Evolutionary conservation across 2,113 vertebrate species (phyloP).

Genomic region (Oncorhynchus mykiss): DNA sequence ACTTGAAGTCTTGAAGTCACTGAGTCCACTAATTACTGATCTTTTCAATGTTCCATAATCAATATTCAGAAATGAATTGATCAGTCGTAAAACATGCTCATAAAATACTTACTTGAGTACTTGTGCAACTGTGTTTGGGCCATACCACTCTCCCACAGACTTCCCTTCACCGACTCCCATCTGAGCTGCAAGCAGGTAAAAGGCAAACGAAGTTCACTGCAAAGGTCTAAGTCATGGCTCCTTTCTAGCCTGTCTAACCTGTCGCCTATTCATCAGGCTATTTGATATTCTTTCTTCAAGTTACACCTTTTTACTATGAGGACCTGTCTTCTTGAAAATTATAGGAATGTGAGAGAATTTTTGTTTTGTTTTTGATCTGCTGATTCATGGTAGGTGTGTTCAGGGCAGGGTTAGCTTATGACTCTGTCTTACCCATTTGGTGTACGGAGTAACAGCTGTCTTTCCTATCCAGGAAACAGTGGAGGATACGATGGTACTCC

Average conservation of each 20-base stretch:
- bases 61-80: too few species aligned
- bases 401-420: neutral
- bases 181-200: slow-evolving; percentile 75
- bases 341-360: too few species aligned
- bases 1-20: too few species aligned
- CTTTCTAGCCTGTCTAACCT: neutral
- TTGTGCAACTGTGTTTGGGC: slow-evolving; percentile 88
- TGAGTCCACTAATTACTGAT: too few species aligned
- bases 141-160: slow-evolving; percentile 90
- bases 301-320: neutral
- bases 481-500: slow-evolving; percentile 79
- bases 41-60: too few species aligned
- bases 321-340: too few species aligned
- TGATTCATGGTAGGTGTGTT: neutral
- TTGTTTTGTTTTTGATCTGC: too few species aligned
- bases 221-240: too few species aligned
- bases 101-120: slow-evolving; percentile 80
- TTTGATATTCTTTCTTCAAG: neutral
- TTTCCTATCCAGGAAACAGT: slow-evolving; percentile 85
- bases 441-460: slow-evolving; percentile 90
- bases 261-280: neutral
- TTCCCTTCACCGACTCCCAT: slow-evolving; percentile 92
- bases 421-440: slow-evolving; percentile 37
- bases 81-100: neutral
- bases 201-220: slow-evolving; percentile 1